These are phyloP conservation scores for Choristoneura fumiferana DNA, from an alignment of 1,140 invertebrate genomes.

Conservation along the genomic window DNA sequence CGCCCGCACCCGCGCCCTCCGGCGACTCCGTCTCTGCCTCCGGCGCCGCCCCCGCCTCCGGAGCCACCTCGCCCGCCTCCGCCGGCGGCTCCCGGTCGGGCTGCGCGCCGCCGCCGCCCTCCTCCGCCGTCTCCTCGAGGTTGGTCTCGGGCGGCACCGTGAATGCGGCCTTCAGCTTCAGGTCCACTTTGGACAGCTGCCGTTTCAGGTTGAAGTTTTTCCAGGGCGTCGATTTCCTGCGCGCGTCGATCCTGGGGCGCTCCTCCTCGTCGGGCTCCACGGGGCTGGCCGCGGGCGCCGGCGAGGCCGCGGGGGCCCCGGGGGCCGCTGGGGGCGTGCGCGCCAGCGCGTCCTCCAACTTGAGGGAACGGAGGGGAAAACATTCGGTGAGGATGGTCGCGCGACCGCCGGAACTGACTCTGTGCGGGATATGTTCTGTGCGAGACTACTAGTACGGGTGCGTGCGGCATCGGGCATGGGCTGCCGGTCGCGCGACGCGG, in stretches of 20 bases:
- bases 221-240: conserved; percentile 82
- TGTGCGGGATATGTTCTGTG: conserved; percentile 15
- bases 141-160: conserved; percentile 71
- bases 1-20: conserved; percentile 33
- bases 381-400: conserved; percentile 34
- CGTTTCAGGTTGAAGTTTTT: conserved; percentile 88
- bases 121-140: conserved; percentile 43
- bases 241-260: conserved; percentile 43
- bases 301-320: conserved; percentile 46
- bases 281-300: conserved; percentile 25
- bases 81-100: conserved; percentile 69
- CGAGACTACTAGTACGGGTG: conserved; percentile 6
- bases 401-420: conserved; percentile 24
- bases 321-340: conserved; percentile 44
- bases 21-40: conserved; percentile 45
- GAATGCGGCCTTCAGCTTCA: conserved; percentile 86
- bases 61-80: conserved; percentile 45
- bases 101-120: conserved; percentile 54
- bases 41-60: conserved; percentile 36
- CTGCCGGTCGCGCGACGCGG: too few relatives aligned
- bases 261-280: conserved; percentile 39
- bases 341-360: conserved; percentile 52
- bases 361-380: conserved; percentile 52
- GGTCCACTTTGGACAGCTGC: conserved; percentile 88
- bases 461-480: too few relatives aligned